Evolutionary conservation across 2,113 vertebrate species (phyloP), one percentile per base, ranked within the genome.

Genomic region (Herpailurus yagouaroundi): DNA sequence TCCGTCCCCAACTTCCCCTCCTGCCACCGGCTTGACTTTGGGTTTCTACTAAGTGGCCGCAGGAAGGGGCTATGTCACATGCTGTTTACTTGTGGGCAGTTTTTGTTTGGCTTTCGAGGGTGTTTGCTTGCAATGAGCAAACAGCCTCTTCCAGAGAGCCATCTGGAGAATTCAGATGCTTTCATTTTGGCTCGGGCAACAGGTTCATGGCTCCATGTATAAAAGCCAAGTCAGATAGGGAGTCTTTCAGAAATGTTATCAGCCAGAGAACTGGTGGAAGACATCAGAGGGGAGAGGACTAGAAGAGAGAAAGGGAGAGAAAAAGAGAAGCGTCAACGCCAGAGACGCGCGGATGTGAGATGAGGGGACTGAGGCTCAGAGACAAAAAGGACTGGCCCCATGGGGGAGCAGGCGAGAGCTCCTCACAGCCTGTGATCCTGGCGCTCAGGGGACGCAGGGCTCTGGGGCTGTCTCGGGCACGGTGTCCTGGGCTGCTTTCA

Each of bases 11-110:
- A 11, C 29, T 64, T n/a, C 77, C 80, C 41, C 0, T 0, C 13
- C 31, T 38, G 41, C 79, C 5, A 0, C 1, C 8, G 64, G n/a
- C 90, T 10, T 7, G 18, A 76, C 33, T 82, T 84, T 84, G 31
- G 84, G 87, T 91, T 97, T 95, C 94, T 85, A 81, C 85, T 97
- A 92, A 97, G 98, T 96, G 97, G 69, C 48, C 0, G 1, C 1
- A 3, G 92, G 95, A 93, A 96, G 64, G 97, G 76, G 50, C 89
- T 63, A 15, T 64, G 38, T 87, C 86, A 8, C 15, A 3, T 5
- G 71, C 80, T 97, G 38, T 96, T 97, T 73, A 85, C 91, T 94
- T 91, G 92, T 64, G 98, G 98, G 97, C 87, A 97, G 41, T 76
- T 96, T 97, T 52, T 96, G 90, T 95, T 97, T 98, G 96, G 45